These are phyloP conservation scores for Pogoniulus pusillus DNA, from an alignment of 2,797 vertebrate genomes.

Conservation along the genomic window DNA sequence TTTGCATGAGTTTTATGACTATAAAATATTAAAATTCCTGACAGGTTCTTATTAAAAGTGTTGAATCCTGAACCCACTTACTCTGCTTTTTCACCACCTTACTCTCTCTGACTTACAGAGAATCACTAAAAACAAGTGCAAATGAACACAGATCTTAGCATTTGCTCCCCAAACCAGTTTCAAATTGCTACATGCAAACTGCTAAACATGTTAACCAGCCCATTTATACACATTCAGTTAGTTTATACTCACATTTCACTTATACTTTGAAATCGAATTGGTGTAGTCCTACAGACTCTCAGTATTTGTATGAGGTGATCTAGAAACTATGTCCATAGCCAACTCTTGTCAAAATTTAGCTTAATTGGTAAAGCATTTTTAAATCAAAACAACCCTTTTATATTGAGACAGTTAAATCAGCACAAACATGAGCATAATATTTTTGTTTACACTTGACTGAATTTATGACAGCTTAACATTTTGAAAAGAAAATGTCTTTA, in stretches of 20 bases:
- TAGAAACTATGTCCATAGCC: not conserved
- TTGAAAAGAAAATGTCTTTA: not conserved
- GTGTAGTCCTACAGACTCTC: not conserved
- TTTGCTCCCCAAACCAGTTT: not conserved
- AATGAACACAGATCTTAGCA: not conserved
- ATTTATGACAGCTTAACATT: not conserved
- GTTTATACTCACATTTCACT: not conserved
- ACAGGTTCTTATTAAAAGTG: not conserved
- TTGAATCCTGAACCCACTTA: not conserved
- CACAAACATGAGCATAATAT: not conserved
- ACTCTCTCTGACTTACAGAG: not conserved
- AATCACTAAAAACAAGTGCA: not conserved
- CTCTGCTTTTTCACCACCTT: not conserved
- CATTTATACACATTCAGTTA: not conserved
- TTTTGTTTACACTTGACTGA: not conserved
- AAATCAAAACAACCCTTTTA: not conserved
- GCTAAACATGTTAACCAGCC: not conserved
- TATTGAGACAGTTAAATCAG: not conserved
- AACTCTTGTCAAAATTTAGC: not conserved
- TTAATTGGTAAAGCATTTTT: not conserved
- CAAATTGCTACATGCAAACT: not conserved
- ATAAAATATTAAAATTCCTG: not conserved
- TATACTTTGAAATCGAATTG: not conserved
- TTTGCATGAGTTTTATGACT: not conserved
- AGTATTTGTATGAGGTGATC: not conserved